Conservation (phyloP, 2,113 vertebrate species). For the Propithecus coquereli region DNA sequence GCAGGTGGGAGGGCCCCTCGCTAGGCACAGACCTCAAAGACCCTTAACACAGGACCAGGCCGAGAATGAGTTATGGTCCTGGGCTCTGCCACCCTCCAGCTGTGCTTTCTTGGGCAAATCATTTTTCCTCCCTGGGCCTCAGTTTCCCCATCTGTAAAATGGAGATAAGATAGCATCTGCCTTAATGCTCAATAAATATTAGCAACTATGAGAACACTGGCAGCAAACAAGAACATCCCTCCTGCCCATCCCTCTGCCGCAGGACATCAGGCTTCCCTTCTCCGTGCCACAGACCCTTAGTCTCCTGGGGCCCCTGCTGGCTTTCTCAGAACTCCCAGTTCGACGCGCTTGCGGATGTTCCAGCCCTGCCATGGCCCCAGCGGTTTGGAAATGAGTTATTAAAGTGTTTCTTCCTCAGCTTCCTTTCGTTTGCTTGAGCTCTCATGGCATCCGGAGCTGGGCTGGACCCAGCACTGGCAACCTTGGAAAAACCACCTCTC, state of each 20-base stretch:
- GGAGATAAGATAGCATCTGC: neutral
- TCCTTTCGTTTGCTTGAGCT: neutral
- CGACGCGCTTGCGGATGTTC: fast-evolving
- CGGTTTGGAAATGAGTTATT: neutral
- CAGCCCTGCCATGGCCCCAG: neutral
- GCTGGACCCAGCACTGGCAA: neutral
- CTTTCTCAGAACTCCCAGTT: neutral
- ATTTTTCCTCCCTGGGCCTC: neutral
- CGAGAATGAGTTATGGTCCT: too few relatives aligned
- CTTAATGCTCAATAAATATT: neutral
- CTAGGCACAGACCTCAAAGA: neutral
- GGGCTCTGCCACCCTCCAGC: neutral
- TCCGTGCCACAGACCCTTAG: neutral
- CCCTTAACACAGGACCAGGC: neutral
- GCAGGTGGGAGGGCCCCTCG: neutral
- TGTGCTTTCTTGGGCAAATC: neutral
- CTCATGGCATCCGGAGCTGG: neutral
- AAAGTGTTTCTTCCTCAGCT: neutral
- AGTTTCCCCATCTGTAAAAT: neutral
- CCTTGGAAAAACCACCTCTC: neutral
- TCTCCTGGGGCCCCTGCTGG: fast-evolving
- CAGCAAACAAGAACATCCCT: neutral
- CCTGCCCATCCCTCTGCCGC: neutral
- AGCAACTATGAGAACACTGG: neutral
- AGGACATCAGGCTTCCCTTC: neutral